Conservation (phyloP, 1,140 invertebrate species). For the Mycetomoellerius zeteki region DNA sequence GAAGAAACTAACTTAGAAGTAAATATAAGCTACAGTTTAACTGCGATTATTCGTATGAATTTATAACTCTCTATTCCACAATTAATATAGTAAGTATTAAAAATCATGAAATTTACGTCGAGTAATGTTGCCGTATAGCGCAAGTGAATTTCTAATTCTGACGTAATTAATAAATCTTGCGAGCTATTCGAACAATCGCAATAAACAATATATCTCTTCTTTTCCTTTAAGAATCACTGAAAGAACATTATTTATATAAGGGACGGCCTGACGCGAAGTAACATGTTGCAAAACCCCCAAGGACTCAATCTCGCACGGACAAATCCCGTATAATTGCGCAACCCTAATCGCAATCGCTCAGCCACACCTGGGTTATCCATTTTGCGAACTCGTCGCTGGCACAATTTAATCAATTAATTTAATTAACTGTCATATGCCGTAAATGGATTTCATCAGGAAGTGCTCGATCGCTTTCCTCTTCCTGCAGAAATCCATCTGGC, state of each 20-base stretch:
- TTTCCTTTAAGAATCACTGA: not conserved
- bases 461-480: not conserved
- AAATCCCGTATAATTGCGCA: conserved; percentile 13
- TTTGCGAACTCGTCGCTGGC: conserved; percentile 2
- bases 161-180: not conserved
- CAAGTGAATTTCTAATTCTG: conserved; percentile 6
- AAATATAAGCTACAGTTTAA: not conserved
- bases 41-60: conserved; percentile 12
- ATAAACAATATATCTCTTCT: not conserved
- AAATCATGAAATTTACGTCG: not conserved
- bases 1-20: not conserved
- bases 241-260: conserved; percentile 53
- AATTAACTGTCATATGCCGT: not conserved
- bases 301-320: conserved; percentile 32
- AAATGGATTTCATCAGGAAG: not conserved
- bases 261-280: conserved; percentile 55
- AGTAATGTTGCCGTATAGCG: not conserved
- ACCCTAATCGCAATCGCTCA: conserved; percentile 55
- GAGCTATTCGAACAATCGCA: not conserved
- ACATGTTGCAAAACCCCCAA: conserved; percentile 67
- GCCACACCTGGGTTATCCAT: conserved; percentile 37
- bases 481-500: conserved; percentile 4
- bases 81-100: not conserved
- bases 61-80: not conserved
- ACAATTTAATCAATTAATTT: conserved; percentile 33